A percentile compares a stretch with the other conserved stretches of the same genome.
Conservation (phyloP, 2,888 invertebrate species). For the Mesorhabditis belari region DNA sequence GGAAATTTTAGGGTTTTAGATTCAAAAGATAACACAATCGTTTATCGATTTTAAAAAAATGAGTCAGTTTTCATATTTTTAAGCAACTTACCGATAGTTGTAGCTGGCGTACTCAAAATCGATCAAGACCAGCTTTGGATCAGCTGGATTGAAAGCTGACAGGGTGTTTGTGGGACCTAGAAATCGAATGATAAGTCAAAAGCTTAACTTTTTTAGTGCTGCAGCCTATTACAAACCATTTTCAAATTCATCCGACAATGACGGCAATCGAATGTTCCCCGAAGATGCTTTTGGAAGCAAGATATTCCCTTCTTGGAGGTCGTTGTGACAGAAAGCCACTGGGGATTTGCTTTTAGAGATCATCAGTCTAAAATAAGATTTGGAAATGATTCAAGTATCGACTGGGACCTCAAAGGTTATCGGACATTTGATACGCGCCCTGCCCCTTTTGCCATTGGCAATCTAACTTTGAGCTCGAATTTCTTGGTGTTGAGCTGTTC, state of each 20-base stretch:
- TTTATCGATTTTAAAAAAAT: too few species aligned
- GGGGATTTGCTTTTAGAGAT: slow-evolving; percentile 62
- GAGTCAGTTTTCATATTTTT: too few species aligned
- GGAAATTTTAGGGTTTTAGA: slow-evolving; percentile 14
- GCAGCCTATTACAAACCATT: not conserved
- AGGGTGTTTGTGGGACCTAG: slow-evolving; percentile 28
- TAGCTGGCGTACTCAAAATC: slow-evolving; percentile 94
- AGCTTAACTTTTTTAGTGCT: not conserved
- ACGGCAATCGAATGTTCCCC: slow-evolving; percentile 48
- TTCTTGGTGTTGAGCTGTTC: too few species aligned
- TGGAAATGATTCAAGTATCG: too few species aligned
- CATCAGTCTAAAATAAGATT: slow-evolving; percentile 17
- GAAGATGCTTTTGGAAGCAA: slow-evolving; percentile 52
- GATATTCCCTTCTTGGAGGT: slow-evolving; percentile 55
- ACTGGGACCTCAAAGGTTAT: too few species aligned
- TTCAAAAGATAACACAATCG: too few species aligned
- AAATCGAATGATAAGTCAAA: not conserved
- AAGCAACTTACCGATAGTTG: slow-evolving; percentile 75
- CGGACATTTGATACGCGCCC: too few species aligned
- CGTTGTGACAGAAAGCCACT: slow-evolving; percentile 62
- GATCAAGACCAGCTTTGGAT: slow-evolving; percentile 66
- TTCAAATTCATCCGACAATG: slow-evolving; percentile 35
- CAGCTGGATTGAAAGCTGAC: slow-evolving; percentile 50
- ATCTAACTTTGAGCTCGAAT: too few species aligned
- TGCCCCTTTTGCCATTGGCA: too few species aligned